Evolutionary conservation across 1,140 invertebrate species (phyloP).

Genomic region (Drosophila pectinifera): DNA sequence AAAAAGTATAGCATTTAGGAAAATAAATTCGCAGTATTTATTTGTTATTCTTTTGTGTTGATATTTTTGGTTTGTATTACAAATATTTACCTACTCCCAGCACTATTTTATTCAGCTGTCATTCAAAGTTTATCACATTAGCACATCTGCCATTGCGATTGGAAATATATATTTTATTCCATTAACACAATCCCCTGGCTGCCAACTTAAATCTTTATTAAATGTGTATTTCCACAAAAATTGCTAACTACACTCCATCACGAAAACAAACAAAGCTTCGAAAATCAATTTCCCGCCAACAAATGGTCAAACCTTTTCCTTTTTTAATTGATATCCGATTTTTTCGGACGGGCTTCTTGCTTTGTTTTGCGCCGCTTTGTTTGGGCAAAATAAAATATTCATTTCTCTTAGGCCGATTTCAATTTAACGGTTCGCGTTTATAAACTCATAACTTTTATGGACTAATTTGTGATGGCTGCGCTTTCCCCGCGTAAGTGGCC

Average conservation of each 20-base stretch:
- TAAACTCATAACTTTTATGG: constrained; percentile 61
- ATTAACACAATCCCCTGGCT: constrained; percentile 36
- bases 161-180: constrained; percentile 27
- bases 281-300: constrained; percentile 49
- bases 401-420: constrained; percentile 49
- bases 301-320: constrained; percentile 20
- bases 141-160: neutral
- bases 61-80: no score
- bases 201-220: constrained; percentile 47
- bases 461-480: constrained; percentile 49
- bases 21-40: no score
- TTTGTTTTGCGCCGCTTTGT: constrained; percentile 18
- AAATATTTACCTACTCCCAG: no score
- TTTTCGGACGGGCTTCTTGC: constrained; percentile 1
- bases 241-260: constrained; percentile 30
- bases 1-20: no score
- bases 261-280: constrained; percentile 23
- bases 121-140: constrained; percentile 23
- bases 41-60: no score
- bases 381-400: constrained; percentile 47
- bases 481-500: constrained; percentile 3
- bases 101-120: neutral
- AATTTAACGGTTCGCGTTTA: constrained; percentile 56
- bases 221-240: constrained; percentile 39
- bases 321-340: constrained; percentile 55